phyloP scores from a whole-genome alignment of 2,888 invertebrate species.

The Bibio marci region DNA sequence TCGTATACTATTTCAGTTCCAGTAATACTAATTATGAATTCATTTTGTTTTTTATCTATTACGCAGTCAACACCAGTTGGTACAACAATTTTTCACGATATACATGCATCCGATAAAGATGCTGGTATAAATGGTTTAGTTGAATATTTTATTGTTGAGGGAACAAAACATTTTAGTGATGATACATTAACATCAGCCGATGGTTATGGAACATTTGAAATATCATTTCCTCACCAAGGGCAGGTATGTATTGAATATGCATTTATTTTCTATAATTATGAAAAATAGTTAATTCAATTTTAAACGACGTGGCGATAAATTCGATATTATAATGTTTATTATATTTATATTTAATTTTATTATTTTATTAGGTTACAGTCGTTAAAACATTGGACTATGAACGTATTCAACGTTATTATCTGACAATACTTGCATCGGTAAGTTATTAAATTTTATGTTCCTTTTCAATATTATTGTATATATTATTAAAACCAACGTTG shows the following conservation, averaged over 20 bases:
- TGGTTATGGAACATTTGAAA: constrained; percentile 68
- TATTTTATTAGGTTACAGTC: constrained; percentile 43
- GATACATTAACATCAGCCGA: constrained; percentile 51
- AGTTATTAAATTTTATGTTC: constrained; percentile 30
- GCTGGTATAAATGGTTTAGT: constrained; percentile 77
- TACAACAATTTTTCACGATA: constrained; percentile 66
- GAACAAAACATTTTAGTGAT: constrained; percentile 32
- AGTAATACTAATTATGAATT: constrained; percentile 2
- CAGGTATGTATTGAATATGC: constrained; percentile 29
- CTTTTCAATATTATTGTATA: too few relatives aligned
- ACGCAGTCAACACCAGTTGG: constrained; percentile 66
- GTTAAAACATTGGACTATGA: constrained; percentile 78
- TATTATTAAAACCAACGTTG: too few relatives aligned
- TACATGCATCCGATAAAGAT: constrained; percentile 66
- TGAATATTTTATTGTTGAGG: constrained; percentile 68
- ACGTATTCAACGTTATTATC: constrained; percentile 67
- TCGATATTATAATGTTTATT: too few relatives aligned
- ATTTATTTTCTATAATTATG: neutral
- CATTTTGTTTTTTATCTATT: constrained; percentile 18
- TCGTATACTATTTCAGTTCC: too few relatives aligned
- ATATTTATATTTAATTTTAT: too few relatives aligned
- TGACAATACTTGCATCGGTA: constrained; percentile 78
- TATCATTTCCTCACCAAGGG: constrained; percentile 77
- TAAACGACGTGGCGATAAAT: too few relatives aligned
- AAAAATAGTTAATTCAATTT: too few relatives aligned